Evolutionary conservation across 2,888 invertebrate species (phyloP), one percentile per base, ranked within the genome.

Genomic region (Tinea semifulvella): DNA sequence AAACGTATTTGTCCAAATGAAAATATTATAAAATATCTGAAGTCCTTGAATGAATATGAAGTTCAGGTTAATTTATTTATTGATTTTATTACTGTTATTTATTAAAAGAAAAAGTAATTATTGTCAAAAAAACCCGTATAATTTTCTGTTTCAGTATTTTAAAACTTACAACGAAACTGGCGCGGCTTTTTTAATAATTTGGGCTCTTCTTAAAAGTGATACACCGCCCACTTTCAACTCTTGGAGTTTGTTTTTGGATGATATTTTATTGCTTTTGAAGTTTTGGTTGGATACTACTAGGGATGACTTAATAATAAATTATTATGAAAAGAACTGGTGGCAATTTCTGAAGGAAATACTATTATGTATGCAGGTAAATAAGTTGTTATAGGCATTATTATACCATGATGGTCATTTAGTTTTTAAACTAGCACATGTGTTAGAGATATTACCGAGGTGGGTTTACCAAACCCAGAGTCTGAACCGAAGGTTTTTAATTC

Each of bases 221-320:
- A n/a, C n/a, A n/a, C n/a, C n/a, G n/a, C 6, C 13, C 8, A 22
- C 5, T 7, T 5, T 22, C 22, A 5, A 22, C 8, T 7, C 5
- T 22, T 22, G 22, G 22, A 8, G 8, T 7, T 5, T 5, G 5
- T 36, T 10, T 36, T 3, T 18, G 2, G 65, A 63, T 43, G 70
- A 75, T 28, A 35, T 75, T 16, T 56, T 71, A 7, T 50, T 44
- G 3, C 43, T 68, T 10, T 49, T 76, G 16, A 61, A 68, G 45
- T 75, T 67, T 52, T 76, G 76, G 76, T 53, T 76, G 1, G 64
- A 68, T 31, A 66, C 65, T 2, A 17, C 22, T 4, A 20, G n/a
- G n/a, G 22, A 40, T 22, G 22, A 20, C 11, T 22, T 40, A 22
- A 40, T 40, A 20, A 18, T 36, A 36, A 11, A 36, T 3, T n/a